Evolutionary conservation across 1,140 invertebrate genomes (phyloP).

Genomic region (Pseudomyrmex cubaensis): DNA sequence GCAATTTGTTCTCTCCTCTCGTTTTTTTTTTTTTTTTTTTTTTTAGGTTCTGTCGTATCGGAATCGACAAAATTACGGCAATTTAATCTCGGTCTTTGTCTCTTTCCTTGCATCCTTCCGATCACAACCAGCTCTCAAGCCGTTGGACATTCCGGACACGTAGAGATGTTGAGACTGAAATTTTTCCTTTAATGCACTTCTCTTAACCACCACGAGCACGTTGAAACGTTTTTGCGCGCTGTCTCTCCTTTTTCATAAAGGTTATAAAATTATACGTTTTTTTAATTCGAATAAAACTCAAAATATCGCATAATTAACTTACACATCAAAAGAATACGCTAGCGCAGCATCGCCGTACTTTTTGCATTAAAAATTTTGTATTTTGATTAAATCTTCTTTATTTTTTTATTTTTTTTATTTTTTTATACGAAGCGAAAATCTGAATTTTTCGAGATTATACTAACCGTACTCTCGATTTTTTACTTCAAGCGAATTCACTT

Average conservation of each 20-base stretch:
- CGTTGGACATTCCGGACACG: conserved; percentile 56
- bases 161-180: conserved; percentile 51
- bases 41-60: conserved; percentile 53
- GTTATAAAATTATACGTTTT: neutral
- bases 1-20: conserved; percentile 27
- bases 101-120: conserved; percentile 18
- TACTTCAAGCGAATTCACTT: neutral
- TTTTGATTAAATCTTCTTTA: too few relatives aligned
- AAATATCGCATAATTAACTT: too few relatives aligned
- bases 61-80: conserved; percentile 63
- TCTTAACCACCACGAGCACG: neutral
- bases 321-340: too few relatives aligned
- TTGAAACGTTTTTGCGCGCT: neutral
- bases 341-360: too few relatives aligned
- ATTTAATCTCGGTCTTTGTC: conserved; percentile 73
- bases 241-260: conserved; percentile 1
- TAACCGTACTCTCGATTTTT: neutral
- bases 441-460: too few relatives aligned
- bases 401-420: too few relatives aligned
- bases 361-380: too few relatives aligned
- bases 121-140: neutral
- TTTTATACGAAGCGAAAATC: too few relatives aligned
- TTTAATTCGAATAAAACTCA: conserved; percentile 9
- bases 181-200: conserved; percentile 48
- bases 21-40: neutral